Conservation (phyloP, 2,113 vertebrate species). For the Bostrychus sinensis region DNA sequence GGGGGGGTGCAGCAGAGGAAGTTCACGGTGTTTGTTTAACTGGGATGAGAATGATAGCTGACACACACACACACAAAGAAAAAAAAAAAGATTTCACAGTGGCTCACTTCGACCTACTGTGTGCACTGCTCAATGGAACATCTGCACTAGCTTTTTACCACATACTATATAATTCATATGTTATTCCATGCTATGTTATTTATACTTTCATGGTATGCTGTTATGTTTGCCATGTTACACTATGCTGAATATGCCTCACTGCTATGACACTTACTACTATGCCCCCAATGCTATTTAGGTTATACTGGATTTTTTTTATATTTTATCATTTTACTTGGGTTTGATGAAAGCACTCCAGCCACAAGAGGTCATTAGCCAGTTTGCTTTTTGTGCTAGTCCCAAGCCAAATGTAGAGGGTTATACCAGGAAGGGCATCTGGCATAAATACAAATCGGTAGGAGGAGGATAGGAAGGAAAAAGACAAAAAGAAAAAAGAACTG, state of each 20-base stretch:
- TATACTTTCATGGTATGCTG: not conserved
- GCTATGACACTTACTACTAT: not conserved
- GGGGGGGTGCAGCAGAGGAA: not conserved
- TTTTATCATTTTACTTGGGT: too few relatives aligned
- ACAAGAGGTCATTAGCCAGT: too few relatives aligned
- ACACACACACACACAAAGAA: too few relatives aligned
- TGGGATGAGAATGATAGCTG: slow-evolving; percentile 12
- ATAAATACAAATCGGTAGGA: too few relatives aligned
- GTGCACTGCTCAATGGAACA: not conserved
- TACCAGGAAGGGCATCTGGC: too few relatives aligned
- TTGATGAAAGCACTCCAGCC: too few relatives aligned
- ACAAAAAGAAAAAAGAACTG: too few relatives aligned
- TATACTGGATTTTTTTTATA: too few relatives aligned
- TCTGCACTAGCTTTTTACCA: not conserved
- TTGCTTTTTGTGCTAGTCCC: too few relatives aligned
- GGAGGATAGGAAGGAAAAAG: too few relatives aligned
- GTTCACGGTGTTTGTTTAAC: not conserved
- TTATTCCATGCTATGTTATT: not conserved
- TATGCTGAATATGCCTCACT: not conserved
- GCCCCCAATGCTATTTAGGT: too few relatives aligned
- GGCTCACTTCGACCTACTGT: not conserved
- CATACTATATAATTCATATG: not conserved
- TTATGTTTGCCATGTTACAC: not conserved
- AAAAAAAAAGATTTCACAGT: not conserved
- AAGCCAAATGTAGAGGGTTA: too few relatives aligned